phyloP scores from a whole-genome alignment of 2,888 invertebrate genomes.

The Cloeon dipterum region DNA sequence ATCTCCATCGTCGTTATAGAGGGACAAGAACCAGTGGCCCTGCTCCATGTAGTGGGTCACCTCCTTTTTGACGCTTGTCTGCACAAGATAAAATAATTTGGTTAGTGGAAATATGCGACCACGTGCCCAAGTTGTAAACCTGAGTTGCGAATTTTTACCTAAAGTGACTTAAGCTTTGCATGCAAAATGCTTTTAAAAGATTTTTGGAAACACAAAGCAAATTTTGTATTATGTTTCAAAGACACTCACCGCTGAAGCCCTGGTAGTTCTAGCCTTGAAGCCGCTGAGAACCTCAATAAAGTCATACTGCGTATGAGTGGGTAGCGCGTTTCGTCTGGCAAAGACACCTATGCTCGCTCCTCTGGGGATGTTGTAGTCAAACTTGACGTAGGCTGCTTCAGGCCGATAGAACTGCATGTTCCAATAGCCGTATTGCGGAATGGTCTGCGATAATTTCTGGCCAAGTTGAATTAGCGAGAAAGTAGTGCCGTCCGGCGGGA shows the following conservation, averaged over 20 bases:
- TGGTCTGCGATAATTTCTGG: conserved; percentile 66
- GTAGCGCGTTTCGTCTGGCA: conserved; percentile 77
- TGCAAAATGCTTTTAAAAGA: background rate
- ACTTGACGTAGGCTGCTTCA: conserved; percentile 79
- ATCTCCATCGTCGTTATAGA: conserved; percentile 90
- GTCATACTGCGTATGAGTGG: conserved; percentile 92
- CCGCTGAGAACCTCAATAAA: conserved; percentile 82
- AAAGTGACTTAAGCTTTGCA: too few species aligned
- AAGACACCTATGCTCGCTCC: conserved; percentile 89
- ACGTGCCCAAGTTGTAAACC: too few species aligned
- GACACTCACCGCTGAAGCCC: conserved; percentile 66
- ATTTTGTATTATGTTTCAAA: background rate
- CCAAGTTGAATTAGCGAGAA: conserved; percentile 77
- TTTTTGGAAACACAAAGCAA: background rate
- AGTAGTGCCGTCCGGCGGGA: conserved; percentile 80
- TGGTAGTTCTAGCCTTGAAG: conserved; percentile 61
- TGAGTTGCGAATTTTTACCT: too few species aligned
- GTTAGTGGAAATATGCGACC: too few species aligned
- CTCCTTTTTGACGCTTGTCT: conserved; percentile 75
- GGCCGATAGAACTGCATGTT: conserved; percentile 93
- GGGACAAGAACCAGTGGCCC: conserved; percentile 87
- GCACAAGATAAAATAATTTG: conserved; percentile 9
- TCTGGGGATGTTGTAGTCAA: conserved; percentile 79
- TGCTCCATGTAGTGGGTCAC: conserved; percentile 88
- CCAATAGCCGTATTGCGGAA: conserved; percentile 89